A percentile compares a stretch with the other conserved stretches of the same genome.
Conservation (phyloP, 2,113 vertebrate species). For the Burhinus oedicnemus region DNA sequence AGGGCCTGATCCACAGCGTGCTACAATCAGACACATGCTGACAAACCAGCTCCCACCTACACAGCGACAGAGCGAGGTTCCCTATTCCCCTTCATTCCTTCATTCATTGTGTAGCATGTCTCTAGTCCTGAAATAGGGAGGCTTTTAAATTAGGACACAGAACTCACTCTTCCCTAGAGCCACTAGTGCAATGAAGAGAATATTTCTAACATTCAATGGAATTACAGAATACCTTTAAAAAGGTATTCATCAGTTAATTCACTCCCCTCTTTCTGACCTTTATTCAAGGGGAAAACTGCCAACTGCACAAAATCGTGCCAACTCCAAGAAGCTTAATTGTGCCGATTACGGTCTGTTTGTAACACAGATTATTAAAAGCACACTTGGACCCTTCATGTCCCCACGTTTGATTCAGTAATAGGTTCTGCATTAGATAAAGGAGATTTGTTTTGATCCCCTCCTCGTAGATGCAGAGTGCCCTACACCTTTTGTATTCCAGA, state of each 20-base stretch:
- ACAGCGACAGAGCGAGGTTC: background rate
- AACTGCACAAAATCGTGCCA: conserved; percentile 61
- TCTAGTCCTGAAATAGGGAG: background rate
- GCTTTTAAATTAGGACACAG: background rate
- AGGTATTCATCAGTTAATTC: background rate
- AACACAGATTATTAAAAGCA: conserved; percentile 70
- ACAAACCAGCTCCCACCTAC: background rate
- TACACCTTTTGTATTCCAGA: conserved; percentile 34
- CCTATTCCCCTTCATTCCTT: background rate
- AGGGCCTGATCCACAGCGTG: background rate
- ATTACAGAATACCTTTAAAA: background rate
- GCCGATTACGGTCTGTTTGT: conserved; percentile 67
- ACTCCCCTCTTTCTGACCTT: conserved; percentile 52
- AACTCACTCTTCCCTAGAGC: background rate
- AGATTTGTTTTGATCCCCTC: conserved; percentile 51
- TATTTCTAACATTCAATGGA: background rate
- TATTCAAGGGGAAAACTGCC: conserved; percentile 59
- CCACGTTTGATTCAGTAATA: conserved; percentile 4
- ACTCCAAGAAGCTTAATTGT: conserved; percentile 64
- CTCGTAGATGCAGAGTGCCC: background rate
- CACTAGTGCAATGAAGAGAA: background rate
- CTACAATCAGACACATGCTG: fast-evolving
- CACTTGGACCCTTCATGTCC: conserved; percentile 37
- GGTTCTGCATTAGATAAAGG: conserved; percentile 56
- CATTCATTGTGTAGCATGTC: background rate